A percentile compares a stretch with the other conserved stretches of the same genome.
phyloP scores from a whole-genome alignment of 1,140 invertebrate species.

The Octopus bimaculoides region DNA sequence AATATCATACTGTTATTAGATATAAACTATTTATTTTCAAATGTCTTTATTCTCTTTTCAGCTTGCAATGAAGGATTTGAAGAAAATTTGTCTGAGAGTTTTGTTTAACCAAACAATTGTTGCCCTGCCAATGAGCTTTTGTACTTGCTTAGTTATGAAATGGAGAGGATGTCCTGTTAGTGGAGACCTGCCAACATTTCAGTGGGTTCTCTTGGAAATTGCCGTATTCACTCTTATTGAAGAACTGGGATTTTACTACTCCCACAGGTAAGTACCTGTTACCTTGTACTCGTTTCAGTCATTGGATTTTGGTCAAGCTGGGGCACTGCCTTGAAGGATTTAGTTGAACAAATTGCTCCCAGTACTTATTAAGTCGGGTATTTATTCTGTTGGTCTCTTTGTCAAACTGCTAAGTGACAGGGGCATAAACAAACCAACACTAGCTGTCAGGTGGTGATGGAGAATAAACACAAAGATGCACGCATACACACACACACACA shows the following conservation, averaged over 20 bases:
- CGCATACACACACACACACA: neutral
- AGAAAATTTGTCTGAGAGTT: slow-evolving; percentile 60
- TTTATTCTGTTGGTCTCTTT: no score
- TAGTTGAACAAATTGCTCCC: no score
- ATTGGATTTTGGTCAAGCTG: no score
- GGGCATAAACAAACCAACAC: no score
- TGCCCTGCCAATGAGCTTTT: slow-evolving; percentile 66
- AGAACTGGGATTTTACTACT: slow-evolving; percentile 85
- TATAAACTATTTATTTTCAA: neutral
- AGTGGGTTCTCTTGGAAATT: slow-evolving; percentile 78
- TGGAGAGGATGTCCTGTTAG: slow-evolving; percentile 67
- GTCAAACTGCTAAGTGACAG: no score
- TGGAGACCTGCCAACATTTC: slow-evolving; percentile 75
- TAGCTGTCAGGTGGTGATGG: no score
- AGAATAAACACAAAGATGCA: neutral
- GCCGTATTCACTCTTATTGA: slow-evolving; percentile 76
- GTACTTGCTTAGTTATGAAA: slow-evolving; percentile 67
- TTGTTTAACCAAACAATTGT: slow-evolving; percentile 77
- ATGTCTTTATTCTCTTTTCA: slow-evolving; percentile 19
- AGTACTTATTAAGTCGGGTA: no score
- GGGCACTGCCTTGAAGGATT: no score
- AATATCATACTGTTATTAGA: no score
- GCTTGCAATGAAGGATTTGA: slow-evolving; percentile 45
- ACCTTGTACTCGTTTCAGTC: no score
- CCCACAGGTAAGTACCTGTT: slow-evolving; percentile 66